Evolutionary conservation across 2,113 vertebrate genomes (phyloP).

Genomic region (Muntiacus reevesi): DNA sequence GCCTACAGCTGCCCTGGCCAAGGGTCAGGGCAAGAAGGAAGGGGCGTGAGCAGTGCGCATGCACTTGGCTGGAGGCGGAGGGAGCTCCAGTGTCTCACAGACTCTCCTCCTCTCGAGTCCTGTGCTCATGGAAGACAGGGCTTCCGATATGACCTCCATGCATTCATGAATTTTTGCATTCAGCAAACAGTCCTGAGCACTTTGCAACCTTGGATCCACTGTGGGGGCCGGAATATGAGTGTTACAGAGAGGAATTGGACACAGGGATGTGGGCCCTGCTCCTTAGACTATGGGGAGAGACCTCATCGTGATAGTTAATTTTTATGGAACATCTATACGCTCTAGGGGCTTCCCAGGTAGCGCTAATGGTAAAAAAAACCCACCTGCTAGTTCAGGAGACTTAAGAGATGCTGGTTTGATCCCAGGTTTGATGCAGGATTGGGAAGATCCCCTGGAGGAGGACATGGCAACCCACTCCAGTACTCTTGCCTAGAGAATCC

Average conservation of each 20-base stretch:
- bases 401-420: not conserved
- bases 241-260: not conserved
- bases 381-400: not conserved
- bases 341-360: not conserved
- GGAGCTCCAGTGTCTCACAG: not conserved
- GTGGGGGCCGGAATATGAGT: fast-evolving
- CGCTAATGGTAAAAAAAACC: not conserved
- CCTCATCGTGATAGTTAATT: not conserved
- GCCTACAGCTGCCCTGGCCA: not conserved
- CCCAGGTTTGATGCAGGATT: not conserved
- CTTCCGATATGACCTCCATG: not conserved
- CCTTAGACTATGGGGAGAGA: not conserved
- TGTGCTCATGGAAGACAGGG: not conserved
- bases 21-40: not conserved
- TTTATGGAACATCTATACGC: not conserved
- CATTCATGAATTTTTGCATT: not conserved
- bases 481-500: not conserved
- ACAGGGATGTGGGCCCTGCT: not conserved
- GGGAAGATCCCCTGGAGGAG: not conserved
- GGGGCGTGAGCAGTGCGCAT: not conserved
- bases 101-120: not conserved
- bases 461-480: not conserved
- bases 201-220: not conserved
- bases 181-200: not conserved
- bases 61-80: not conserved